Conservation (phyloP, 1,140 invertebrate genomes). For the Monomorium pharaonis region DNA sequence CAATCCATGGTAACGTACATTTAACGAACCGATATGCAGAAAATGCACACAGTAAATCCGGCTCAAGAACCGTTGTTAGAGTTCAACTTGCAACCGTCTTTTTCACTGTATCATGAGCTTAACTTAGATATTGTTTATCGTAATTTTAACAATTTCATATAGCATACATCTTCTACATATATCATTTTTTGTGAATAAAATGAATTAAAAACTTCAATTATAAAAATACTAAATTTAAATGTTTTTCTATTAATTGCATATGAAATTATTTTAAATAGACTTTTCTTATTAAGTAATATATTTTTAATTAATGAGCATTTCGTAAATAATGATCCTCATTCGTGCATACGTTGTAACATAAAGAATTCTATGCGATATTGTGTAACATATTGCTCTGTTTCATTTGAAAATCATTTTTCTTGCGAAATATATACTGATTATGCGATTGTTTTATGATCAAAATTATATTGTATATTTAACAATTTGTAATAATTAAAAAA, state of each 20-base stretch:
- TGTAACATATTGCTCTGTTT: not conserved
- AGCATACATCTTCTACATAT: too few relatives aligned
- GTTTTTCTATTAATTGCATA: too few relatives aligned
- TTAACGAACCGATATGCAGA: slow-evolving; percentile 51
- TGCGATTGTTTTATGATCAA: not conserved
- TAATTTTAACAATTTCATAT: not conserved
- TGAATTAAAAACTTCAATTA: not conserved
- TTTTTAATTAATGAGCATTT: not conserved
- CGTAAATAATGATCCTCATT: too few relatives aligned
- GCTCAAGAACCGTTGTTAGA: not conserved
- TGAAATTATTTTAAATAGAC: too few relatives aligned
- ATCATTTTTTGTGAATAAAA: too few relatives aligned
- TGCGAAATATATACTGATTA: not conserved
- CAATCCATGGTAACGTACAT: slow-evolving; percentile 1
- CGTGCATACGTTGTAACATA: not conserved
- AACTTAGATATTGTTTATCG: not conserved
- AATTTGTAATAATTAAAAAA: not conserved
- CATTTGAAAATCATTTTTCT: not conserved
- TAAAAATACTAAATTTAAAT: too few relatives aligned
- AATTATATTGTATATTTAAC: not conserved
- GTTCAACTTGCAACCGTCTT: not conserved
- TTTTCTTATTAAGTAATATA: not conserved
- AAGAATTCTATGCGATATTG: not conserved
- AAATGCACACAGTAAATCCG: not conserved
- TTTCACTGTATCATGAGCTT: not conserved